These are phyloP conservation scores for Trichomalopsis sarcophagae DNA, from an alignment of 1,140 invertebrate genomes.

Conservation along the genomic window DNA sequence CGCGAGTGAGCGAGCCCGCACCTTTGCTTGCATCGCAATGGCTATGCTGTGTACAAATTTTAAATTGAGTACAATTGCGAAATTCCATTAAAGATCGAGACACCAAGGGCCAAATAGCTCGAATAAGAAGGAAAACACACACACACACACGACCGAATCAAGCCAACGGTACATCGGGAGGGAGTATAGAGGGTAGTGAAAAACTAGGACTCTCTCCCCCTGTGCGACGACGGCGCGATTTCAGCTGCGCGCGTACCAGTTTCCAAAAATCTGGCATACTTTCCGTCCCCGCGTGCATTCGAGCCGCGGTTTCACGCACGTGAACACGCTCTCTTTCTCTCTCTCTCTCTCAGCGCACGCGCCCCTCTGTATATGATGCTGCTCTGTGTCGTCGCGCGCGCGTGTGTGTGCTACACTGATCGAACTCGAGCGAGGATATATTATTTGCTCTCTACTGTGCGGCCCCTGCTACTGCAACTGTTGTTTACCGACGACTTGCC, in stretches of 20 bases:
- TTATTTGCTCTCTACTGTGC: not conserved
- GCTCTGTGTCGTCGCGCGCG: not conserved
- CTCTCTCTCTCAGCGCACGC: not conserved
- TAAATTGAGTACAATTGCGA: too few species aligned
- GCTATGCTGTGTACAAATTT: too few species aligned
- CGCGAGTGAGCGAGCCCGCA: not conserved
- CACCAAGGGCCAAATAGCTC: too few species aligned
- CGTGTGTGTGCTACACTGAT: not conserved
- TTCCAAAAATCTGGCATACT: slow-evolving; percentile 46
- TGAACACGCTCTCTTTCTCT: not conserved
- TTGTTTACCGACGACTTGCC: not conserved
- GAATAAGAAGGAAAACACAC: not conserved
- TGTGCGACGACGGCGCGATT: not conserved
- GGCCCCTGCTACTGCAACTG: not conserved
- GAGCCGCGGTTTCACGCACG: slow-evolving; percentile 9
- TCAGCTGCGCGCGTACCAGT: slow-evolving; percentile 43
- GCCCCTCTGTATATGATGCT: not conserved
- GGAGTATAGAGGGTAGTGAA: slow-evolving; percentile 3
- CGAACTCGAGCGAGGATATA: not conserved
- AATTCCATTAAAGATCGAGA: too few species aligned
- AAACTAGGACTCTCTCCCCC: not conserved
- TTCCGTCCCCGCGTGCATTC: not conserved
- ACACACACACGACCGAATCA: not conserved
- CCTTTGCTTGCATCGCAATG: too few species aligned
- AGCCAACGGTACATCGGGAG: not conserved